These are phyloP conservation scores for Yoshiicerus persimilis DNA, from an alignment of 1,140 invertebrate genomes.

Conservation along the genomic window DNA sequence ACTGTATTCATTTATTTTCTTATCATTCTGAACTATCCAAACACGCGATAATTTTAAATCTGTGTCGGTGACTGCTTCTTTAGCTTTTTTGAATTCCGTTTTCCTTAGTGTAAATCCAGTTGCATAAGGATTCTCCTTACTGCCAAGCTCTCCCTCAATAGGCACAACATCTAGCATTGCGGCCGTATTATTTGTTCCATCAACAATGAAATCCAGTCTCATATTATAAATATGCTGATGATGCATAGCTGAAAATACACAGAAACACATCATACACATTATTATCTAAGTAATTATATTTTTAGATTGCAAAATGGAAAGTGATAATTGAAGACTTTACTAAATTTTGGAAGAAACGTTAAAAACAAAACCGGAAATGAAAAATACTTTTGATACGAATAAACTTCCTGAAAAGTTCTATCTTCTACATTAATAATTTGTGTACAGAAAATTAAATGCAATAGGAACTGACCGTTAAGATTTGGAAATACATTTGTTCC, in stretches of 20 bases:
- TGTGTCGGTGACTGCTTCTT: not conserved
- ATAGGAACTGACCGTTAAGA: not conserved
- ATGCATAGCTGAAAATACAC: conserved; percentile 26
- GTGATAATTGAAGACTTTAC: too few relatives aligned
- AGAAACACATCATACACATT: too few relatives aligned
- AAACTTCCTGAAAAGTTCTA: too few relatives aligned
- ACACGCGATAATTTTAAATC: not conserved
- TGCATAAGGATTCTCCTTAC: conserved; percentile 38
- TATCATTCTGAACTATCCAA: conserved; percentile 40
- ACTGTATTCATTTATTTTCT: conserved; percentile 30
- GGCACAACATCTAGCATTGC: conserved; percentile 37
- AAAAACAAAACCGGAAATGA: too few relatives aligned
- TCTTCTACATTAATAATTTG: too few relatives aligned
- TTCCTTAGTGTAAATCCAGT: conserved; percentile 32
- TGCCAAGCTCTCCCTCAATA: not conserved
- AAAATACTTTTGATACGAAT: too few relatives aligned
- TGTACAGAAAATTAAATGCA: too few relatives aligned
- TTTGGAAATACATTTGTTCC: conserved; percentile 33
- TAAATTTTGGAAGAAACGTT: too few relatives aligned
- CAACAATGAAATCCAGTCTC: conserved; percentile 43
- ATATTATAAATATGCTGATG: conserved; percentile 46
- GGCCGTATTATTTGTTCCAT: conserved; percentile 40
- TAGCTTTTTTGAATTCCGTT: not conserved
- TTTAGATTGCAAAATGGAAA: too few relatives aligned
- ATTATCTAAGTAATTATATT: too few relatives aligned